Base-by-base conservation (phyloP, 2,888 invertebrate genomes). In the Sericinus montela region DNA sequence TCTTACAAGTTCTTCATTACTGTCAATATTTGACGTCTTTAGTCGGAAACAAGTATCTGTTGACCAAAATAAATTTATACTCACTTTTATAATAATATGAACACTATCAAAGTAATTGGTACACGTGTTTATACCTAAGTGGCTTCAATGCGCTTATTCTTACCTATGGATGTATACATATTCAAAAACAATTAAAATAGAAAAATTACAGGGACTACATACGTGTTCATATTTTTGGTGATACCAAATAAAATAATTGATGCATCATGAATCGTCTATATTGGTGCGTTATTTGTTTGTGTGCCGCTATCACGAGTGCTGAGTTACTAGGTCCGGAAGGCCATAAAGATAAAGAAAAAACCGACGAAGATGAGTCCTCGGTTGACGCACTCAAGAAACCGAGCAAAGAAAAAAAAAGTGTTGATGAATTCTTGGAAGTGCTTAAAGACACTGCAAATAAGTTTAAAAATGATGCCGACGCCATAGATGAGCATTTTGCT, bases 291-390 rank as follows among this genome's bases (percentile, higher is more conserved):
- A 59, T 82, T 55, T 78, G 61, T 55, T 53, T 83, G 42, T 85
- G 75, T 55, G 54, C 80, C 48, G 65, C 70, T 39, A 37, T 83
- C 45, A 65, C 74, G 32, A 54, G 71, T 43, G 69, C 72, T n/a
- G 82, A 86, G 57, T 60, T 85, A 25, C 62, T 83, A 15, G 86
- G 86, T 0, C 87, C 86, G 3, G 77, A 80, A 5, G 55, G 62
- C 15, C 62, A 53, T 30, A 77, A 76, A 51, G 67, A 73, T 29
- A 58, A 49, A 1, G 70, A 77, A 16, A 69, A 72, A 55, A 64
- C 61, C 23, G 71, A 74, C 0, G 71, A 75, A 0, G 72, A 80
- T 1, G 75, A 76, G 40, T 71, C 79, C 8, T n/a, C n/a, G n/a
- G n/a, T n/a, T n/a, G 74, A 76, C 3, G 42, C 28, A 0, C 38